Evolutionary conservation across 2,113 vertebrate genomes (phyloP), one percentile per base, ranked within the genome.

Genomic region (Microtus montanus): DNA sequence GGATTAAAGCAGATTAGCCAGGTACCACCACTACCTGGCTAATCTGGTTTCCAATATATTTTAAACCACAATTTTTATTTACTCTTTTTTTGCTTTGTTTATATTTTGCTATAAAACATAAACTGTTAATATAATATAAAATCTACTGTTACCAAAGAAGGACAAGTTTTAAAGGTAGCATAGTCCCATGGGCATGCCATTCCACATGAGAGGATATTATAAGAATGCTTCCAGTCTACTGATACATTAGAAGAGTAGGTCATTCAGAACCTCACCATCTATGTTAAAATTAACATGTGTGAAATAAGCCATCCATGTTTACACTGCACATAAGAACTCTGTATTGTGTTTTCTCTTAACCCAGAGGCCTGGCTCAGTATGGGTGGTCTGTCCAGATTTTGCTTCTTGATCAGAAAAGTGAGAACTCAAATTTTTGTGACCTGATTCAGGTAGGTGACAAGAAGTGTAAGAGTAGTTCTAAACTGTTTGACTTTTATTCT

Each of bases 131-230:
- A 52, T 52, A 14, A 52, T 52, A 52, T 52, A 52, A 14, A 52
- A 52, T 61, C 12, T 22, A 95, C 24, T 83, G 12, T 83, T 63
- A 58, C 41, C 54, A 87, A 75, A 30, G 58, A 85, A 68, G 63
- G 47, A 74, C 44, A 93, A 73, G 28, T 89, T 94, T 91, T 94
- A 87, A 89, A 10, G 66, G 80, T 58, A 77, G 89, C 13, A 79
- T 15, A 89, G 71, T 70, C n/a, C 58, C 10, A 11, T 3, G 41
- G 38, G 5, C 28, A 86, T 7, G 24, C 11, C 9, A 41, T 63
- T 10, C 44, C 22, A 90, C 73, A 49, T 49, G 7, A 94, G 15
- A 20, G 19, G 33, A 75, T 61, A 28, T 64, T 89, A 80, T 0
- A 80, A 52, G 47, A 94, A 93, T 44, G 68, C 3, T 38, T 87